These are phyloP conservation scores for Cryptotis parvus DNA, from an alignment of 2,113 vertebrate genomes.

Conservation along the genomic window DNA sequence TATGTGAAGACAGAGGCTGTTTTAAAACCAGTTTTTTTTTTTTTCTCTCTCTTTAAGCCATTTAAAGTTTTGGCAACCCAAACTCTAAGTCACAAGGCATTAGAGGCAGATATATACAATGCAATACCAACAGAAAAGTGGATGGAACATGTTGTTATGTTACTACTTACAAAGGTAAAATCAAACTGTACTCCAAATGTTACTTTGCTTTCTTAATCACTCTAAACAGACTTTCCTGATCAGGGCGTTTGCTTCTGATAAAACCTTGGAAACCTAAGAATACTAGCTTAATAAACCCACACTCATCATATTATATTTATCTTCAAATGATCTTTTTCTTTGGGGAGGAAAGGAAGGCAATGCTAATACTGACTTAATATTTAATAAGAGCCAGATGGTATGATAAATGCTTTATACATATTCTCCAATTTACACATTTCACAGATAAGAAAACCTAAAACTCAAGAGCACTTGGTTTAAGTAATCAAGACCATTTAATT, in stretches of 20 bases:
- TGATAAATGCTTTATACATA: neutral
- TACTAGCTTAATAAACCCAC: conserved; percentile 12
- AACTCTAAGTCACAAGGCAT: conserved; percentile 90
- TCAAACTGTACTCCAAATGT: conserved; percentile 33
- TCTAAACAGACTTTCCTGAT: conserved; percentile 31
- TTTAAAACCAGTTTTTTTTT: conserved; percentile 64
- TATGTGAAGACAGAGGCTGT: conserved; percentile 17
- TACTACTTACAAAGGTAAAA: conserved; percentile 91
- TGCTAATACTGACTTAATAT: neutral
- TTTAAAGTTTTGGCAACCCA: conserved; percentile 96
- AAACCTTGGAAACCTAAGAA: neutral
- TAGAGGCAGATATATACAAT: conserved; percentile 89
- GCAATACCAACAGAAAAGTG: conserved; percentile 95
- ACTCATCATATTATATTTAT: conserved; percentile 21
- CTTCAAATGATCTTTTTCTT: conserved; percentile 8
- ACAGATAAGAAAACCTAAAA: conserved; percentile 1
- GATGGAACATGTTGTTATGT: conserved; percentile 98
- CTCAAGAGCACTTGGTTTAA: conserved; percentile 14
- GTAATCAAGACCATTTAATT: neutral
- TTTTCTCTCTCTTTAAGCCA: conserved; percentile 87
- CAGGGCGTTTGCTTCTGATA: conserved; percentile 1
- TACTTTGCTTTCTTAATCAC: conserved; percentile 44
- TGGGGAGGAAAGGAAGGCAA: neutral
- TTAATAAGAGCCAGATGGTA: neutral
- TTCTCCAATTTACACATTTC: conserved; percentile 27